Evolutionary conservation across 2,888 invertebrate species (phyloP), one percentile per base, ranked within the genome.

Genomic region (Pseudococcus longispinus): DNA sequence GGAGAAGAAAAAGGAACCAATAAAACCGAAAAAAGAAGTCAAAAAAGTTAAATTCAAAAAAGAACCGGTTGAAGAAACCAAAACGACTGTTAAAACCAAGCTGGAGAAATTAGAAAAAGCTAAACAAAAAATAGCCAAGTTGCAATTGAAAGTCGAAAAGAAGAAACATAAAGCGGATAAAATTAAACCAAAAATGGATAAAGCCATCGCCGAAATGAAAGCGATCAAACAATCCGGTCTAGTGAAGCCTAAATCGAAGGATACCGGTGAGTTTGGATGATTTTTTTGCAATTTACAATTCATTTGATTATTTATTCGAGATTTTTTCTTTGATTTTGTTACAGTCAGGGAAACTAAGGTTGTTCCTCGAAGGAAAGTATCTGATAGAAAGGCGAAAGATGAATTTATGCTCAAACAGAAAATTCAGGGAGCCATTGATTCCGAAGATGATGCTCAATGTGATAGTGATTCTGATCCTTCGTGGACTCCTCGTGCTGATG

Each of bases 391-490:
- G 60, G 85, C 85, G 15, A 87, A 87, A 65, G 85, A 85, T 15
- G 85, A 82, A 44, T n/a, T 42, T 42, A 42, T 80, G 42, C 65
- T 82, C 6, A 37, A 77, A 29, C 20, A 55, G 70, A 77, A 77
- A 37, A 82, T 60, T 15, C 77, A 82, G 80, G 70, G 29, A 32
- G 82, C 77, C 13, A 87, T 84, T 8, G 77, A 85, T 80, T 84
- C 84, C 15, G 87, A 87, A 51, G 85, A 87, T 13, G 87, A 85
- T 2, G 29, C n/a, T 44, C 83, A 44, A 37, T 11, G 44, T 15
- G 77, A 70, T 46, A 85, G 85, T n/a, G 87, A 87, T 85, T 87
- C 85, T 15, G 87, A 87, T 85, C 87, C 87, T 60, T 60, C 87
- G 4, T 87, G 87, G 77, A 80, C 77, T 29, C 86, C 86, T 86